Base-by-base conservation (phyloP, 2,113 vertebrate genomes). In the Glaucomys volans region DNA sequence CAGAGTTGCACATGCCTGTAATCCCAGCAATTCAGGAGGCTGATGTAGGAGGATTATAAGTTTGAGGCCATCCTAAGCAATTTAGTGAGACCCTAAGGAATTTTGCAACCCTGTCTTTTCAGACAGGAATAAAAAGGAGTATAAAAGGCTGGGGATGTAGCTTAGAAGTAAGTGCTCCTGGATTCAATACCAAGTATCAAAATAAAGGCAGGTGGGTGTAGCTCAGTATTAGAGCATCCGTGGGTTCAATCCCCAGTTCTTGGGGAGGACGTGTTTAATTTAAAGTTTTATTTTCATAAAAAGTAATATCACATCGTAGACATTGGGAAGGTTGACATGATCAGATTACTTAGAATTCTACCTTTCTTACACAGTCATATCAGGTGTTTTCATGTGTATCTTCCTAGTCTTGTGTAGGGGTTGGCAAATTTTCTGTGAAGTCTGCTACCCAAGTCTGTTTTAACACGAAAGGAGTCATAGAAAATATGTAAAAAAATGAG, bases 231-330 rank as follows among this genome's bases (percentile, higher is more conserved):
- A 67, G 66, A 67, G 32, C 14, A 67, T 35, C 32, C 32, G 14
- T 67, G 66, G 32, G 66, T 67, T 67, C 66, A 67, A 35, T 35
- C 32, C 32, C 66, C 66, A 8, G 16, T 35, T 35, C 66, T 67
- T 30, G 32, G 66, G 66, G 17, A 32, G 42, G 22, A 8, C 22
- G 57, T 84, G 67, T 82, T 82, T 6, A 79, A 54, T 42, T 66
- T 87, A 22, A 90, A 85, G 8, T 85, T 95, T 92, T 71, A 17
- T 81, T 92, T 96, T 92, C 64, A 72, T 86, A 71, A 52, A 75
- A 79, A 87, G 13, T 66, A 59, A 26, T 75, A 26, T 50, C 32
- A 71, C 37, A 94, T 86, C 26, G 83, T 54, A 59, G n/a, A 79
- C n/a, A 30, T 62, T 81, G 59, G 44, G 69, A 92, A 71, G 67